A percentile compares a stretch with the other conserved stretches of the same genome.
Evolutionary conservation across 2,113 vertebrate genomes (phyloP).

Genomic region (Austrofundulus limnaeus): DNA sequence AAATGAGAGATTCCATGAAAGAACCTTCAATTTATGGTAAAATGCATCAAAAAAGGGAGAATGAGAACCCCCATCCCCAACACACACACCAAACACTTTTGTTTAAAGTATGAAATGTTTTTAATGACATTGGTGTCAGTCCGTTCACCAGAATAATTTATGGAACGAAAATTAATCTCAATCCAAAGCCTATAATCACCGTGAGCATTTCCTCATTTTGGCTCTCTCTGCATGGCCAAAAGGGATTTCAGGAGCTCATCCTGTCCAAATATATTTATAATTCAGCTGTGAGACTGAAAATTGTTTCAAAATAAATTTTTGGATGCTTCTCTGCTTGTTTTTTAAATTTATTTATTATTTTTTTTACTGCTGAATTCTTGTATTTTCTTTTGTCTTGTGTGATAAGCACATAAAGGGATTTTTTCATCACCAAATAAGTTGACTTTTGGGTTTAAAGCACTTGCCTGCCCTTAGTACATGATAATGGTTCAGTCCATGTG

Average conservation of each 20-base stretch:
- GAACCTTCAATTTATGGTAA: not conserved
- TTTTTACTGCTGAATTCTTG: too few species aligned
- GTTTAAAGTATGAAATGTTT: not conserved
- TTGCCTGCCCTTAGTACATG: too few species aligned
- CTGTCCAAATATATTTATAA: slow-evolving; percentile 2
- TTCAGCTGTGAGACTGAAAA: not conserved
- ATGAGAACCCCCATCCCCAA: too few species aligned
- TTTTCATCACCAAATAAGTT: too few species aligned
- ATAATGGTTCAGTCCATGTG: too few species aligned
- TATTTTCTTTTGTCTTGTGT: too few species aligned
- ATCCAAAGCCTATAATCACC: slow-evolving; percentile 13
- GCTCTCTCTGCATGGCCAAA: slow-evolving; percentile 17
- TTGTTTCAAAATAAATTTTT: not conserved
- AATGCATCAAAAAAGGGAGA: not conserved
- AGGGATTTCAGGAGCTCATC: slow-evolving; percentile 10
- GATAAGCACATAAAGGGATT: too few species aligned
- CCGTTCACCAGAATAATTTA: slow-evolving; percentile 30
- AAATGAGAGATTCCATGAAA: not conserved
- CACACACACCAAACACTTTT: not conserved
- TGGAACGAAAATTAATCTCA: slow-evolving; percentile 27
- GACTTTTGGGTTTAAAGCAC: too few species aligned
- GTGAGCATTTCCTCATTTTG: slow-evolving; percentile 39
- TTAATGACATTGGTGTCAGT: not conserved
- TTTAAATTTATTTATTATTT: too few species aligned
- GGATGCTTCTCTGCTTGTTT: not conserved